These are phyloP conservation scores for Lophochroa leadbeateri DNA, from an alignment of 2,113 vertebrate genomes.

Conservation along the genomic window DNA sequence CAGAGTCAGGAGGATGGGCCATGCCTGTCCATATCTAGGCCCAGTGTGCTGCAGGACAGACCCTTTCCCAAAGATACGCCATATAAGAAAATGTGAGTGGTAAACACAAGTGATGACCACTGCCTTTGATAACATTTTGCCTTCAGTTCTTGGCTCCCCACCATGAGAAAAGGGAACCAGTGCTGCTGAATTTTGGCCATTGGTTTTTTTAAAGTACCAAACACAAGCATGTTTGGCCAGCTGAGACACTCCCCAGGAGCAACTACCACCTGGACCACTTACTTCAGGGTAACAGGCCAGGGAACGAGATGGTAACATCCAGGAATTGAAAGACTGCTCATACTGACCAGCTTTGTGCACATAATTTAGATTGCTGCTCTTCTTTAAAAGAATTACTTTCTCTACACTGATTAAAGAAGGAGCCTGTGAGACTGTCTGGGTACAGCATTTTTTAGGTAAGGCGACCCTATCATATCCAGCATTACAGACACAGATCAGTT, in stretches of 20 bases:
- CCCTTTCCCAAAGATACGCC: background rate
- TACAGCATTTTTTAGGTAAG: background rate
- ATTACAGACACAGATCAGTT: background rate
- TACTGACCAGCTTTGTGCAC: background rate
- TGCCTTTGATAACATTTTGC: background rate
- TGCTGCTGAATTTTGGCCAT: background rate
- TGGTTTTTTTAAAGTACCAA: background rate
- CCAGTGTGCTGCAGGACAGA: background rate
- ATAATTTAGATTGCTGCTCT: background rate
- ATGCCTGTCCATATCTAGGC: background rate
- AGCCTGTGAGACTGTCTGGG: background rate
- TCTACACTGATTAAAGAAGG: background rate
- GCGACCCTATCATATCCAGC: background rate
- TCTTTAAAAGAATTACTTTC: background rate
- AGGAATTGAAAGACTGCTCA: background rate
- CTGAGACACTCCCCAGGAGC: background rate
- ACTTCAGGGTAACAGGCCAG: background rate
- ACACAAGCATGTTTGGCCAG: background rate
- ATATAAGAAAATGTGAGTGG: rapidly evolving
- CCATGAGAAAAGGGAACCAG: background rate
- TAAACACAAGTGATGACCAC: background rate
- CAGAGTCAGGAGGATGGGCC: background rate
- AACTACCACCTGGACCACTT: background rate
- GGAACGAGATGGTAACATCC: background rate
- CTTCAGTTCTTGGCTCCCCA: background rate